Conservation (phyloP, 2,797 vertebrate genomes). For the Chromis chromis region DNA sequence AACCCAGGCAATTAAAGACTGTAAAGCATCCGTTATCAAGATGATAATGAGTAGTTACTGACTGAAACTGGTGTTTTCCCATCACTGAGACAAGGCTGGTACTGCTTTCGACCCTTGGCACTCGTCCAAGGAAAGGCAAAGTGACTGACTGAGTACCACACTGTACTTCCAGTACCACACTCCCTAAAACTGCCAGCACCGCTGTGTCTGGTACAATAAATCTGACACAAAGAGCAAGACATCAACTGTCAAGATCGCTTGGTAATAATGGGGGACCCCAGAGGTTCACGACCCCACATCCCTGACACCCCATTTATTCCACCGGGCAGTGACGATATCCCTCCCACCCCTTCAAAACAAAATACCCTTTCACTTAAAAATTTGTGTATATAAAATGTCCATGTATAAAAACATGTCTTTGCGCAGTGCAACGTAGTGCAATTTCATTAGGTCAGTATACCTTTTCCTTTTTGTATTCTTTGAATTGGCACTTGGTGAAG, state of each 20-base stretch:
- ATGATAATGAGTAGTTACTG: conserved; percentile 52
- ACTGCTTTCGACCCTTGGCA: conserved; percentile 49
- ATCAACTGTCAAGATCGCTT: conserved; percentile 59
- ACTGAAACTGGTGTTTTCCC: conserved; percentile 56
- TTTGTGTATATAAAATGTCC: conserved; percentile 80
- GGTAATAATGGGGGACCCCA: conserved; percentile 57
- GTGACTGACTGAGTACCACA: conserved; percentile 66
- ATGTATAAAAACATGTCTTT: conserved; percentile 84
- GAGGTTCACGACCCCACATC: conserved; percentile 57
- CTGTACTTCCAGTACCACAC: conserved; percentile 66
- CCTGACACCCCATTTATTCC: conserved; percentile 75
- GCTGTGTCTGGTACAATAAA: conserved; percentile 42
- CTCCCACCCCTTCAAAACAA: conserved; percentile 29
- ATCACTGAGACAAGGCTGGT: conserved; percentile 52
- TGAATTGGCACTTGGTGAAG: conserved; percentile 89
- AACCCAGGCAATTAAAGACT: conserved; percentile 47
- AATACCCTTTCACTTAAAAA: conserved; percentile 74
- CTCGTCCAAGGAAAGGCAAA: conserved; percentile 60
- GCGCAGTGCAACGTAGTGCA: conserved; percentile 88
- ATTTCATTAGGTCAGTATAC: conserved; percentile 78
- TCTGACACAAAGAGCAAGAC: conserved; percentile 60
- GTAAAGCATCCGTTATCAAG: conserved; percentile 54
- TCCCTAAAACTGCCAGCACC: conserved; percentile 51
- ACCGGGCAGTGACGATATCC: conserved; percentile 73
- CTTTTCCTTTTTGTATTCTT: conserved; percentile 76